Percentiles rank a stretch among this genome's conserved stretches.
Conservation (phyloP, 1,140 invertebrate species). For the Oncopodura yosiiana region DNA sequence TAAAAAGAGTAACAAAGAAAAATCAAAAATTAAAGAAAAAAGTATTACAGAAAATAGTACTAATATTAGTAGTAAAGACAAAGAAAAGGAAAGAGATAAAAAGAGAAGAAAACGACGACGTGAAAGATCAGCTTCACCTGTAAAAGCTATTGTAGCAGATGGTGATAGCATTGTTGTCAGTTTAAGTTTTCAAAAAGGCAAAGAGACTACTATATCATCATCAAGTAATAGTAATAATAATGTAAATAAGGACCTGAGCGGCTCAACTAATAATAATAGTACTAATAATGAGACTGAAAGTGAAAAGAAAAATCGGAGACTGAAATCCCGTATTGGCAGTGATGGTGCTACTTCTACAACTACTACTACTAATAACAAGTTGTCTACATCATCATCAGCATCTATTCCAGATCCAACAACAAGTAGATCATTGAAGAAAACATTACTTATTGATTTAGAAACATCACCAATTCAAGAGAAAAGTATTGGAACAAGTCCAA, state of each 20-base stretch:
- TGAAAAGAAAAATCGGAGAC: conserved; percentile 1
- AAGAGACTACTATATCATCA: conserved; percentile 25
- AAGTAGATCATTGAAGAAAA: conserved; percentile 28
- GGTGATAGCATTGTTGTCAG: conserved; percentile 85
- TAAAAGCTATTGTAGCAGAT: conserved; percentile 81
- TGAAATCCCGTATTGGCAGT: too few relatives aligned
- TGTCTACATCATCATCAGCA: too few relatives aligned
- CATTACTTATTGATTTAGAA: conserved; percentile 29
- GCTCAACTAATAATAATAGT: not conserved
- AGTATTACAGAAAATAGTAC: conserved; percentile 3
- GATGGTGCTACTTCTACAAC: too few relatives aligned
- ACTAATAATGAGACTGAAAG: conserved; percentile 1
- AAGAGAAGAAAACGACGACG: conserved; percentile 46
- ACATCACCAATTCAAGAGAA: conserved; percentile 26
- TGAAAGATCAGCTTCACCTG: conserved; percentile 52
- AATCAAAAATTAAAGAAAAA: conserved; percentile 34
- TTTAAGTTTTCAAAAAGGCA: conserved; percentile 61
- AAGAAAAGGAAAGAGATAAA: conserved; percentile 38
- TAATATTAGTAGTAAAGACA: not conserved
- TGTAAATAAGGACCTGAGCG: too few relatives aligned
- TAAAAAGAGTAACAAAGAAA: conserved; percentile 35
- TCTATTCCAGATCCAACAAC: too few relatives aligned
- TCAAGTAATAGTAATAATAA: not conserved
- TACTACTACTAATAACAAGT: too few relatives aligned
- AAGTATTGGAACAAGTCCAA: conserved; percentile 21